phyloP scores from a whole-genome alignment of 2,113 vertebrate species.

The Nematolebias whitei region DNA sequence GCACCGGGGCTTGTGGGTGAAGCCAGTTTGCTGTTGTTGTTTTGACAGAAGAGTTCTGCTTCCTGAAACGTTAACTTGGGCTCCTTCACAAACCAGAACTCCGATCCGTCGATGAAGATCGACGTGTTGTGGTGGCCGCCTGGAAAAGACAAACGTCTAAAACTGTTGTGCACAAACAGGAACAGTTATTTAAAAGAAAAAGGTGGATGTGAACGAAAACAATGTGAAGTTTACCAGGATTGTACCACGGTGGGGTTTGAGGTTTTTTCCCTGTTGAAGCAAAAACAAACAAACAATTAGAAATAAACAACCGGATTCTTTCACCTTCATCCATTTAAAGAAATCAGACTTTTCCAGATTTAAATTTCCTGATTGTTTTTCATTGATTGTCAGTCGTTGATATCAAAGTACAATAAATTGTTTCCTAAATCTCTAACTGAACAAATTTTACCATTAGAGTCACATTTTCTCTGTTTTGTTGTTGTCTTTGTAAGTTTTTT shows the following conservation, averaged over 20 bases:
- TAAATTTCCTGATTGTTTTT: no score
- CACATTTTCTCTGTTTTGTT: no score
- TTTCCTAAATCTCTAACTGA: no score
- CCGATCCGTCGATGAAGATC: conserved; percentile 84
- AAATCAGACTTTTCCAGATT: no score
- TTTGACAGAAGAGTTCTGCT: conserved; percentile 84
- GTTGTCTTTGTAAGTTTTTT: no score
- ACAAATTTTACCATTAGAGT: no score
- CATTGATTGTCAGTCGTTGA: no score
- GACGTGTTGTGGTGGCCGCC: conserved; percentile 84
- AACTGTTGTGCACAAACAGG: neutral
- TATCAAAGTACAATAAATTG: no score
- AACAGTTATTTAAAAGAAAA: neutral
- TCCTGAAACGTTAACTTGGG: conserved; percentile 83
- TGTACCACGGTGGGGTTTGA: conserved; percentile 90
- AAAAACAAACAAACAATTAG: conserved; percentile 12
- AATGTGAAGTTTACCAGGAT: conserved; percentile 83
- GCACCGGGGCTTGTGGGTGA: conserved; percentile 69
- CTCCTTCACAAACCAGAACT: conserved; percentile 92
- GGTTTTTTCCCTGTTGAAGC: conserved; percentile 80
- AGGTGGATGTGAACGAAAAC: neutral
- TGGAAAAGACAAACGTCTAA: conserved; percentile 46
- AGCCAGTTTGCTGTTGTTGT: conserved; percentile 86
- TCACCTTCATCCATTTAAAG: no score
- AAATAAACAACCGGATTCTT: neutral